phyloP scores from a whole-genome alignment of 2,888 invertebrate genomes.

The Scaptodrosophila latifasciaeformis region DNA sequence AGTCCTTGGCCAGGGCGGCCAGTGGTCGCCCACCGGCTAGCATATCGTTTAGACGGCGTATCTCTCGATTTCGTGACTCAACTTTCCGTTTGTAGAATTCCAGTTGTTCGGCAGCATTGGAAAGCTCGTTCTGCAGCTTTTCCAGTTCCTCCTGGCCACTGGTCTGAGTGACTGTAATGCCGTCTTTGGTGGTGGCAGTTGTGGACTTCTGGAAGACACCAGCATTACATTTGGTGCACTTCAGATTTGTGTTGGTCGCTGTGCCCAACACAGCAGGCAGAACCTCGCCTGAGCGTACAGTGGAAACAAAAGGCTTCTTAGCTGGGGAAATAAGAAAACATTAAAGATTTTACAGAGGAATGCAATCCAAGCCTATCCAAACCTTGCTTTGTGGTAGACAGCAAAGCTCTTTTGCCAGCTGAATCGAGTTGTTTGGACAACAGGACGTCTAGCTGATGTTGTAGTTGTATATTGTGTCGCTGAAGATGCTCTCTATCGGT shows the following conservation, averaged over 20 bases:
- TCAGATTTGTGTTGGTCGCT: conserved; percentile 30
- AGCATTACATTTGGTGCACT: conserved; percentile 71
- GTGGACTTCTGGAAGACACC: conserved; percentile 56
- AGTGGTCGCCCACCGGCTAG: conserved; percentile 84
- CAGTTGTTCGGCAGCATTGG: conserved; percentile 74
- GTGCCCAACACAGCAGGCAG: conserved; percentile 48
- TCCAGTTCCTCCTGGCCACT: conserved; percentile 66
- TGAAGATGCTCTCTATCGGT: conserved; percentile 76
- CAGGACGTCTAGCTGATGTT: conserved; percentile 75
- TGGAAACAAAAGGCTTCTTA: conserved; percentile 73
- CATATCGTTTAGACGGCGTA: conserved; percentile 80
- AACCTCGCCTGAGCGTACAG: conserved; percentile 70
- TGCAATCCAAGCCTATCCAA: too few species aligned
- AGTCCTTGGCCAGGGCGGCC: conserved; percentile 80
- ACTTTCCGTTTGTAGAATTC: conserved; percentile 75
- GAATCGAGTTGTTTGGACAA: conserved; percentile 74
- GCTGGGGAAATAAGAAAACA: conserved; percentile 32
- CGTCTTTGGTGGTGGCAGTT: conserved; percentile 36
- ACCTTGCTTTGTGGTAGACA: neutral
- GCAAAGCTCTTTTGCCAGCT: conserved; percentile 25
- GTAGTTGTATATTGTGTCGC: conserved; percentile 75
- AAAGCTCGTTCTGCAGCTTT: conserved; percentile 74
- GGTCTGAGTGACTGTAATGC: conserved; percentile 57
- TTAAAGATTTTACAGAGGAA: too few species aligned
- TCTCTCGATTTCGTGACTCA: conserved; percentile 80